Percentiles rank a stretch among this genome's conserved stretches.
Evolutionary conservation across 2,888 invertebrate species (phyloP).

Genomic region (Tetramorium bicarinatum): DNA sequence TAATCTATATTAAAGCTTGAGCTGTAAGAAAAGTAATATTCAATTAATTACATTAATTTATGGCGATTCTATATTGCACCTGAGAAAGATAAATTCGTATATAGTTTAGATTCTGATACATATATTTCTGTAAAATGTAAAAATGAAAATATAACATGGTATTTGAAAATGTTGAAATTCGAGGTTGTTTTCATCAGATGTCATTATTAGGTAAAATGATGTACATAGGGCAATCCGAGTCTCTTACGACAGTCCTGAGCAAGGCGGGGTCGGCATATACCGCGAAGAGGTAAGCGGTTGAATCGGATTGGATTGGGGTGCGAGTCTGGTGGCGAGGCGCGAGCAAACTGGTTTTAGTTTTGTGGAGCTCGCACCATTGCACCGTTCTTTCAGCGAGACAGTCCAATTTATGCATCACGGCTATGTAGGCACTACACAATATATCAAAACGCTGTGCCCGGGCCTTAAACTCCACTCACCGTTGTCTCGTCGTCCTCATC

Average conservation of each 20-base stretch:
- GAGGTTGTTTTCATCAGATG: background rate
- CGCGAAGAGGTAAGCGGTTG: conserved; percentile 82
- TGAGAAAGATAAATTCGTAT: background rate
- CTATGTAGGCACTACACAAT: conserved; percentile 86
- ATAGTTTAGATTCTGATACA: background rate
- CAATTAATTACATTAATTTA: background rate
- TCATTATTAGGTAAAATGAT: background rate
- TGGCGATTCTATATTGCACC: background rate
- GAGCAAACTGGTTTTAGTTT: conserved; percentile 85
- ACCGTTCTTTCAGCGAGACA: conserved; percentile 85
- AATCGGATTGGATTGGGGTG: conserved; percentile 85
- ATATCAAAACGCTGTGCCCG: conserved; percentile 82
- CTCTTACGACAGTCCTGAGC: conserved; percentile 78
- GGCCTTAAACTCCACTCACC: conserved; percentile 78
- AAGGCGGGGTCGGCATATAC: conserved; percentile 82
- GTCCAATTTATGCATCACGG: conserved; percentile 87
- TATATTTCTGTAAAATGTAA: background rate
- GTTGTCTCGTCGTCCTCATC: conserved; percentile 75
- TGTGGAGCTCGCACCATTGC: conserved; percentile 85
- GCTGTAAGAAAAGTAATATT: background rate
- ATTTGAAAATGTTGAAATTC: background rate
- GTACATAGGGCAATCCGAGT: conserved; percentile 38
- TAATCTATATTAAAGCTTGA: background rate
- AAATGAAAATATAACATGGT: background rate
- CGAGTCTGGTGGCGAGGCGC: conserved; percentile 78